Evolutionary conservation across 2,113 vertebrate genomes (phyloP).

Genomic region (Chloropsis cyanopogon): DNA sequence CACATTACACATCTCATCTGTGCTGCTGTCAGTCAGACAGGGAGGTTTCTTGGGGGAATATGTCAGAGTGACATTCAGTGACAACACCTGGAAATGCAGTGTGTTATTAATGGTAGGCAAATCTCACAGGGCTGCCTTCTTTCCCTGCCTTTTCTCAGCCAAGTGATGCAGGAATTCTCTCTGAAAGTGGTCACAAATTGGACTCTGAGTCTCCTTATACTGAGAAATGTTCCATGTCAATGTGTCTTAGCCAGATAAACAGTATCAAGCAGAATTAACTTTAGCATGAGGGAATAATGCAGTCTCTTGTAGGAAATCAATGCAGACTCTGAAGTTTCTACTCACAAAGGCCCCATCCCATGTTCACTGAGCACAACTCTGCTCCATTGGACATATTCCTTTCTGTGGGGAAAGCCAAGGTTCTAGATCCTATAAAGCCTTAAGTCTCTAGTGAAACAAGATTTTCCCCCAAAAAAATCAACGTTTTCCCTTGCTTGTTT

Average conservation of each 20-base stretch:
- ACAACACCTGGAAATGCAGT: slow-evolving; percentile 22
- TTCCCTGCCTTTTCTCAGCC: not conserved
- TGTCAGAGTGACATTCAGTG: slow-evolving; percentile 14
- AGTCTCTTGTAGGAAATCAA: not conserved
- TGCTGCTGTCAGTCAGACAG: not conserved
- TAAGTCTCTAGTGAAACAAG: not conserved
- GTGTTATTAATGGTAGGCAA: not conserved
- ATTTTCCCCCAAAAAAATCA: not conserved
- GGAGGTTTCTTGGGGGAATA: not conserved
- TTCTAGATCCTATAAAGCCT: not conserved
- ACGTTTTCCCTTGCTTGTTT: not conserved
- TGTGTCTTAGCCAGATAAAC: slow-evolving; percentile 41
- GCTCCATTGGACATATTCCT: not conserved
- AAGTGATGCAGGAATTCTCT: not conserved
- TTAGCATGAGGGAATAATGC: not conserved
- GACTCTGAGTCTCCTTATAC: not conserved
- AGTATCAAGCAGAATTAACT: slow-evolving; percentile 33
- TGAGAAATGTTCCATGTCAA: slow-evolving; percentile 27
- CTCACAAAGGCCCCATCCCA: not conserved
- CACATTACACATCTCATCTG: not conserved
- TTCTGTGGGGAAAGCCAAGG: not conserved
- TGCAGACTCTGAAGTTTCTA: not conserved
- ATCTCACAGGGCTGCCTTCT: not conserved
- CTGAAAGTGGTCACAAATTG: slow-evolving; percentile 21
- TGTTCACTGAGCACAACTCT: not conserved